Evolutionary conservation across 2,797 vertebrate genomes (phyloP).

Genomic region (Gastrophryne carolinensis): DNA sequence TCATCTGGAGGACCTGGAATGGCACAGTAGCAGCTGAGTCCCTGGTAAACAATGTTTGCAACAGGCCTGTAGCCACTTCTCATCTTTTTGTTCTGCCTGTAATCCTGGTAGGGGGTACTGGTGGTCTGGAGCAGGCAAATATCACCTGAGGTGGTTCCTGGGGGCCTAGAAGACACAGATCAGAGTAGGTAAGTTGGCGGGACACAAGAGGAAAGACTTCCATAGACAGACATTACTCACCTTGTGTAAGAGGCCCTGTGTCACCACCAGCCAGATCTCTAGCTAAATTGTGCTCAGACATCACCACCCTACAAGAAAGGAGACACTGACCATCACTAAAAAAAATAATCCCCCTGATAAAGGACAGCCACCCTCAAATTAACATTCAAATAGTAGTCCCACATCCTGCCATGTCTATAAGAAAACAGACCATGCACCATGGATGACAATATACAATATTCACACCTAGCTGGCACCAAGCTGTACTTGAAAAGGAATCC

Average conservation of each 20-base stretch:
- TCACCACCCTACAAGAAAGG: not conserved
- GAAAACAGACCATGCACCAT: too few relatives aligned
- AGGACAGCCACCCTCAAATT: too few relatives aligned
- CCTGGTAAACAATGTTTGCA: too few relatives aligned
- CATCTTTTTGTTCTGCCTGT: constrained; percentile 55
- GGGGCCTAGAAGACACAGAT: constrained; percentile 58
- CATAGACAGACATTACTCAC: not conserved
- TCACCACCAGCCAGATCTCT: not conserved
- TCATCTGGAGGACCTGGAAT: too few relatives aligned
- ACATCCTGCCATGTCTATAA: too few relatives aligned
- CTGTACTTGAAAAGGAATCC: too few relatives aligned
- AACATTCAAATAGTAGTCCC: too few relatives aligned
- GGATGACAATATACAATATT: too few relatives aligned
- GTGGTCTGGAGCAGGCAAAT: constrained; percentile 65
- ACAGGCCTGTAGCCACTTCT: too few relatives aligned
- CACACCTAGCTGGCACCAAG: too few relatives aligned
- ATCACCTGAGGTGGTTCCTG: constrained; percentile 62
- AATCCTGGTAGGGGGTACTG: constrained; percentile 57
- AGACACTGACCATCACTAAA: not conserved
- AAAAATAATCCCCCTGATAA: not conserved
- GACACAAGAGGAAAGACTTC: too few relatives aligned
- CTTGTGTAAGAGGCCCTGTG: not conserved
- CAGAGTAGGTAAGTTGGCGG: not conserved
- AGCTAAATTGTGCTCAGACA: not conserved
- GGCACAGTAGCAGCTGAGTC: too few relatives aligned